Evolutionary conservation across 2,888 invertebrate species (phyloP).

Genomic region (Oegoconia quadripuncta): DNA sequence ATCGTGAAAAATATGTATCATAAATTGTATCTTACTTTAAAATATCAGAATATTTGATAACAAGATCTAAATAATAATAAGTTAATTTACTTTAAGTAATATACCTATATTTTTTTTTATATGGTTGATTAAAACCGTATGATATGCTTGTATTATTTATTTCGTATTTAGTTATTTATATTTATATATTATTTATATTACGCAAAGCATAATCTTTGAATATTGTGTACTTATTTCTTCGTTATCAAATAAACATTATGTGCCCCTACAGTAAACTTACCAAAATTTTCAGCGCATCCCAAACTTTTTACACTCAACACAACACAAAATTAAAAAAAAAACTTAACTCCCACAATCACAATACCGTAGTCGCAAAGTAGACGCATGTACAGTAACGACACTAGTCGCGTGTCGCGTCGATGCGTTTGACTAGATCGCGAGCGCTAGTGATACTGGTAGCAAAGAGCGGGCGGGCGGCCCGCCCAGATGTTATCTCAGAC

Average conservation of each 20-base stretch:
- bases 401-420: constrained; percentile 5
- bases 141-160: too few species aligned
- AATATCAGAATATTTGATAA: too few species aligned
- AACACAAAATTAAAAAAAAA: neutral
- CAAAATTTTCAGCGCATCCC: constrained; percentile 1
- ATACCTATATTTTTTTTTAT: too few species aligned
- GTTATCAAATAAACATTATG: neutral
- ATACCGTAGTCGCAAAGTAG: neutral
- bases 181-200: too few species aligned
- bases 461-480: constrained; percentile 50
- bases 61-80: too few species aligned
- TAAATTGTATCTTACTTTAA: too few species aligned
- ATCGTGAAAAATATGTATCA: too few species aligned
- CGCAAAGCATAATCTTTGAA: too few species aligned
- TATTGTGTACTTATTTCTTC: too few species aligned
- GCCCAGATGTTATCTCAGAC: constrained; percentile 63
- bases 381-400: neutral
- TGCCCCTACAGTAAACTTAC: neutral
- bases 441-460: constrained; percentile 46
- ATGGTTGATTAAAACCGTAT: too few species aligned
- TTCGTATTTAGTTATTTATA: too few species aligned
- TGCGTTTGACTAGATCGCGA: constrained; percentile 49
- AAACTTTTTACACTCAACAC: neutral
- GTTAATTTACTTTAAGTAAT: too few species aligned
- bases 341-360: neutral